Evolutionary conservation across 2,888 invertebrate species (phyloP).

Genomic region (Vandiemenella viatica): DNA sequence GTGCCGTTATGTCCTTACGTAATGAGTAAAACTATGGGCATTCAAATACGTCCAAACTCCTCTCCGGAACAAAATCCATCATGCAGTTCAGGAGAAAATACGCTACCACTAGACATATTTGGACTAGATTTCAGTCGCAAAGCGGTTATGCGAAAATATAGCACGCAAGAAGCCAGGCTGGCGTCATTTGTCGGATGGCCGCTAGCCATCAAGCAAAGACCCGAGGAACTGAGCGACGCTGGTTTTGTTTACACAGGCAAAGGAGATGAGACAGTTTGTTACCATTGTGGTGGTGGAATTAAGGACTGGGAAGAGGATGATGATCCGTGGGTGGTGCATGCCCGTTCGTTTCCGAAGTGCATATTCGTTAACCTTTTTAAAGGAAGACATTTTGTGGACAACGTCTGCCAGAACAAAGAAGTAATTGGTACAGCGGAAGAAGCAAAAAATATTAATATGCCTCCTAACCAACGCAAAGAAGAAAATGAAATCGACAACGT

Average conservation of each 20-base stretch:
- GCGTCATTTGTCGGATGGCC: slow-evolving; percentile 70
- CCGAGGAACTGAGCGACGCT: slow-evolving; percentile 67
- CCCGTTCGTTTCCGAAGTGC: slow-evolving; percentile 82
- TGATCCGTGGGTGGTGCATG: slow-evolving; percentile 90
- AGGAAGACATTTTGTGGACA: slow-evolving; percentile 60
- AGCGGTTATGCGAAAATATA: slow-evolving; percentile 53
- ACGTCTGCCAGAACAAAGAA: slow-evolving; percentile 35
- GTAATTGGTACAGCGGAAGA: neutral
- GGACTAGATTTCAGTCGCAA: slow-evolving; percentile 28
- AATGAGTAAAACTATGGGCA: slow-evolving; percentile 35
- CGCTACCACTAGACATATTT: slow-evolving; percentile 21
- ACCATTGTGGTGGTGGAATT: slow-evolving; percentile 84
- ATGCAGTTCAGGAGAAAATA: neutral
- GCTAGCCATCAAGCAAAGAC: slow-evolving; percentile 59
- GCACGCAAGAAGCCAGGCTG: slow-evolving; percentile 51
- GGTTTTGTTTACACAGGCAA: slow-evolving; percentile 78
- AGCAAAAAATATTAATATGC: too few species aligned
- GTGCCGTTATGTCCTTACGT: slow-evolving; percentile 68
- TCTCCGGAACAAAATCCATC: slow-evolving; percentile 21
- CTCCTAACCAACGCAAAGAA: slow-evolving; percentile 9
- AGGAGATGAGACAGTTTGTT: slow-evolving; percentile 82
- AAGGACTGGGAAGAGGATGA: slow-evolving; percentile 87
- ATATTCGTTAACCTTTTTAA: slow-evolving; percentile 65
- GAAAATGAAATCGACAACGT: slow-evolving; percentile 22
- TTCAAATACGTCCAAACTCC: slow-evolving; percentile 28